phyloP scores from a whole-genome alignment of 2,113 vertebrate genomes.

The Nanorana parkeri region DNA sequence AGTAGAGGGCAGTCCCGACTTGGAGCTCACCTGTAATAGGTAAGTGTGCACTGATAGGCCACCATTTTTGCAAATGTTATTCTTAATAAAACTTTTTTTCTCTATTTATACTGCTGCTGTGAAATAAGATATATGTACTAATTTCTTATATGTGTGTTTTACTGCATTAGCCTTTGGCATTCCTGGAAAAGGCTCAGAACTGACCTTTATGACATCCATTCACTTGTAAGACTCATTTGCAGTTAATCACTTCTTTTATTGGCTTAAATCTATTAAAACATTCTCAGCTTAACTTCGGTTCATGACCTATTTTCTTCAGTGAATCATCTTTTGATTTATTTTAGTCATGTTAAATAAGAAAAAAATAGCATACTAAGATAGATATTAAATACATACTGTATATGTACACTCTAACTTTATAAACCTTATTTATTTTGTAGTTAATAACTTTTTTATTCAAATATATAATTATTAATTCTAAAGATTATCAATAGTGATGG shows the following conservation, averaged over 20 bases:
- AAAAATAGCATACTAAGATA: neutral
- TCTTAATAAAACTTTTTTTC: slow-evolving; percentile 25
- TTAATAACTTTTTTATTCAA: no score
- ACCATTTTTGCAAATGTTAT: slow-evolving; percentile 11
- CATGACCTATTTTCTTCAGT: slow-evolving; percentile 31
- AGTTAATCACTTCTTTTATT: slow-evolving; percentile 52
- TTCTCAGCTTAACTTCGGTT: slow-evolving; percentile 34
- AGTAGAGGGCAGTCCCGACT: neutral
- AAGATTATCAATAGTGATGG: no score
- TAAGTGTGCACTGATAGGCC: neutral
- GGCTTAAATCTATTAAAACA: slow-evolving; percentile 46
- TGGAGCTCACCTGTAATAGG: neutral
- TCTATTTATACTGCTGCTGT: slow-evolving; percentile 24
- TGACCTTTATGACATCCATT: slow-evolving; percentile 47
- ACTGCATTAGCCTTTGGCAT: slow-evolving; percentile 50
- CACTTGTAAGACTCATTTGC: slow-evolving; percentile 51
- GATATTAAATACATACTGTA: slow-evolving; percentile 1
- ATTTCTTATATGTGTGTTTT: slow-evolving; percentile 48
- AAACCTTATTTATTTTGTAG: no score
- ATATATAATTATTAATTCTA: no score
- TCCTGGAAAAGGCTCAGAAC: slow-evolving; percentile 37
- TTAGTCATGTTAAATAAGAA: neutral
- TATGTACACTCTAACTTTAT: neutral
- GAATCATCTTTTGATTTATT: slow-evolving; percentile 38
- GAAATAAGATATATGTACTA: slow-evolving; percentile 35